Percentiles rank a stretch among this genome's conserved stretches.
phyloP scores from a whole-genome alignment of 2,888 invertebrate genomes.

The Xestia rhomboidea region DNA sequence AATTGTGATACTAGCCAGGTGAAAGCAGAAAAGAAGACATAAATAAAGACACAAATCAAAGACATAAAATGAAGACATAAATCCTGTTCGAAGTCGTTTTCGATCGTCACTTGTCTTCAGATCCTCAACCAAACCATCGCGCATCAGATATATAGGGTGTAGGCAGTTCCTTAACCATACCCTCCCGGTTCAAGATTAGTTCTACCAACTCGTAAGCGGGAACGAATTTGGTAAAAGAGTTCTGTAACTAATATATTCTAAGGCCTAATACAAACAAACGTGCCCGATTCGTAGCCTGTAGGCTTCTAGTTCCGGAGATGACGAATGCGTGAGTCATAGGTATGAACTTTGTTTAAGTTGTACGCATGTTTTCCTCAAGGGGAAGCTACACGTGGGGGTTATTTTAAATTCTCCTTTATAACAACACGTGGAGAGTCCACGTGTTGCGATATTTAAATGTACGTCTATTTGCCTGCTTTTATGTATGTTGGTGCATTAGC shows the following conservation, averaged over 20 bases:
- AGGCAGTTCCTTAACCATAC: background rate
- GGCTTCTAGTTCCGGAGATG: conserved; percentile 16
- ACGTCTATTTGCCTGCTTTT: background rate
- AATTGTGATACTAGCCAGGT: background rate
- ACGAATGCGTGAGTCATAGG: conserved; percentile 16
- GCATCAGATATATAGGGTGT: background rate
- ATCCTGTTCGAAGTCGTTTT: background rate
- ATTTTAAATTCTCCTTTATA: background rate
- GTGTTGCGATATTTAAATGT: background rate
- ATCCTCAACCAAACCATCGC: background rate
- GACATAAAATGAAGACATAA: background rate
- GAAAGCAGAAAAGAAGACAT: background rate
- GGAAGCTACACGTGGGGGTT: background rate
- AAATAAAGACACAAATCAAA: too few relatives aligned
- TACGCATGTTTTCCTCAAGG: background rate
- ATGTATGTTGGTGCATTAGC: too few relatives aligned
- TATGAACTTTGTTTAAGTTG: conserved; percentile 1
- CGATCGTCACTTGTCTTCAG: background rate
- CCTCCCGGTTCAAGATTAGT: background rate
- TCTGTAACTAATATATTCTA: conserved; percentile 1
- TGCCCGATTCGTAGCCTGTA: conserved; percentile 16
- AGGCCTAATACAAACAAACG: conserved; percentile 26
- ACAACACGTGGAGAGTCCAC: background rate
- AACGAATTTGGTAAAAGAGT: background rate
- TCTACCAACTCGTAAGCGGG: background rate